These are phyloP conservation scores for Falco novaeseelandiae DNA, from an alignment of 2,797 vertebrate species.

Conservation along the genomic window DNA sequence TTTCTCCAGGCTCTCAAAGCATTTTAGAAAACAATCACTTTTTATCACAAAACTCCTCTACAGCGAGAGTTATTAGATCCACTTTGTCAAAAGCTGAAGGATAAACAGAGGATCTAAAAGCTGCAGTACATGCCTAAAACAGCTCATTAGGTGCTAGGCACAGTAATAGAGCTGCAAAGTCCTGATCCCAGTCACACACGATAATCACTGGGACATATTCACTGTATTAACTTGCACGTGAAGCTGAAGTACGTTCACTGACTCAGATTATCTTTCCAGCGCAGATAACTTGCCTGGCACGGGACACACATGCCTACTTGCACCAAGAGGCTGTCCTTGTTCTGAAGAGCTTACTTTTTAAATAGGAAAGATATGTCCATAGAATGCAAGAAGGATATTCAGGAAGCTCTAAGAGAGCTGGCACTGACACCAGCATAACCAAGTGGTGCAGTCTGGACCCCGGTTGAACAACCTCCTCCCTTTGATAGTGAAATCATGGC, in stretches of 20 bases:
- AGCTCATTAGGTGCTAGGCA: neutral
- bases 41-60: neutral
- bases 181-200: neutral
- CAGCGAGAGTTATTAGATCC: neutral
- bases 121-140: neutral
- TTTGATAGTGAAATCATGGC: neutral
- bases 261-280: neutral
- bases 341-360: neutral
- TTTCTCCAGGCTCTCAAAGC: neutral
- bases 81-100: slow-evolving; percentile 16
- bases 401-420: neutral
- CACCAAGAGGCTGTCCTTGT: neutral
- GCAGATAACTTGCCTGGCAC: neutral
- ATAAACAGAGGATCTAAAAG: neutral
- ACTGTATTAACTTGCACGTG: neutral
- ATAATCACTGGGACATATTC: neutral
- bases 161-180: neutral
- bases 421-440: neutral
- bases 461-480: neutral
- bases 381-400: neutral
- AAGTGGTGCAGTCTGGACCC: neutral
- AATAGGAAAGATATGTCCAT: neutral
- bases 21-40: neutral
- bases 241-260: neutral
- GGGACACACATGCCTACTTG: neutral